phyloP scores from a whole-genome alignment of 2,797 vertebrate species.

The Phylloscopus collybita region DNA sequence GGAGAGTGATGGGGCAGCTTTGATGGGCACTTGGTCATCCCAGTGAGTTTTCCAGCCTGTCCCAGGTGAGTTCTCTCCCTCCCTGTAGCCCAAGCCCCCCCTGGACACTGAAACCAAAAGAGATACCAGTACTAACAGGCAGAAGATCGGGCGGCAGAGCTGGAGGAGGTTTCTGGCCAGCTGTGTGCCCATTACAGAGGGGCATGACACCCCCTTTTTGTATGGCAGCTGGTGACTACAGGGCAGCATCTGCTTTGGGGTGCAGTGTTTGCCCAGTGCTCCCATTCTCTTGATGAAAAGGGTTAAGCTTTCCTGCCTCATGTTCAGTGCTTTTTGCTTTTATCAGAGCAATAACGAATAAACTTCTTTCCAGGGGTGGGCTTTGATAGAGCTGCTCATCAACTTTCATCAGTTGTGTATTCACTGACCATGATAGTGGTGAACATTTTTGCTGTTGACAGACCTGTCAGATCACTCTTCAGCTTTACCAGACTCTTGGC shows the following conservation, averaged over 20 bases:
- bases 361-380: background rate
- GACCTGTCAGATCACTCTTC: background rate
- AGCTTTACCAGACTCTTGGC: background rate
- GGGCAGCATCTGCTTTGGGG: background rate
- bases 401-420: background rate
- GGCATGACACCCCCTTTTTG: background rate
- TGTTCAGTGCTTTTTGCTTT: background rate
- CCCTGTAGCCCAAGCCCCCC: background rate
- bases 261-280: background rate
- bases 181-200: background rate
- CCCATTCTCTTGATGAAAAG: background rate
- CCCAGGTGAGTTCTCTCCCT: background rate
- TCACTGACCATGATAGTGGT: background rate
- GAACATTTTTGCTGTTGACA: background rate
- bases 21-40: background rate
- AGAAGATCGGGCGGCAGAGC: background rate
- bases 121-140: background rate
- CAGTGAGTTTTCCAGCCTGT: background rate
- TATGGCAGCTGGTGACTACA: background rate
- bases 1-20: background rate
- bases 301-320: background rate
- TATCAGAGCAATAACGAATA: background rate
- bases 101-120: background rate
- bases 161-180: background rate
- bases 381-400: background rate